phyloP scores from a whole-genome alignment of 2,113 vertebrate species.

The Probosciger aterrimus region DNA sequence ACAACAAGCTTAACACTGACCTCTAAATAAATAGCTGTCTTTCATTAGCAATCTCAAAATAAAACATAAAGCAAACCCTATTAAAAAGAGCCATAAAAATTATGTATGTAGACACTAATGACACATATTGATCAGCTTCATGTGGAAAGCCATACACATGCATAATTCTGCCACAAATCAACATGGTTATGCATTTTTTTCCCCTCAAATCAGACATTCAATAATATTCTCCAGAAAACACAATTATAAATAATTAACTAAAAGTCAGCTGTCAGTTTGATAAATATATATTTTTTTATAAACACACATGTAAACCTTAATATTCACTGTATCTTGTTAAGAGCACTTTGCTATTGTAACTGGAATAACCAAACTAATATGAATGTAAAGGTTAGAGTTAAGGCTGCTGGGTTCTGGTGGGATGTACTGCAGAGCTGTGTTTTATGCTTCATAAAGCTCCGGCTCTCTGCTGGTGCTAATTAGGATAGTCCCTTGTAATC shows the following conservation, averaged over 20 bases:
- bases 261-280: background rate
- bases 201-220: background rate
- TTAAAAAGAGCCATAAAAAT: constrained; percentile 58
- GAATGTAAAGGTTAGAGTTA: background rate
- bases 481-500: constrained; percentile 33
- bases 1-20: constrained; percentile 51
- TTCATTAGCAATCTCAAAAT: constrained; percentile 59
- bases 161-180: constrained; percentile 51
- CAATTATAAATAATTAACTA: constrained; percentile 18
- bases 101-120: constrained; percentile 58
- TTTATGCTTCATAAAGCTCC: background rate
- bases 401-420: constrained; percentile 12
- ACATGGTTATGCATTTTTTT: background rate
- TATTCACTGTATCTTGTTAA: background rate
- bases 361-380: background rate
- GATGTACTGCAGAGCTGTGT: background rate
- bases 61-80: constrained; percentile 53
- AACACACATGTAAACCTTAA: background rate
- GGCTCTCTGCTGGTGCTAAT: background rate
- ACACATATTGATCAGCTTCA: constrained; percentile 56
- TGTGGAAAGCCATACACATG: background rate
- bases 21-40: constrained; percentile 60
- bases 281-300: background rate
- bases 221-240: constrained; percentile 7
- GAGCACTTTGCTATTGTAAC: background rate